A percentile compares a stretch with the other conserved stretches of the same genome.
Evolutionary conservation across 1,140 invertebrate species (phyloP).

Genomic region (Antheraea mylitta): DNA sequence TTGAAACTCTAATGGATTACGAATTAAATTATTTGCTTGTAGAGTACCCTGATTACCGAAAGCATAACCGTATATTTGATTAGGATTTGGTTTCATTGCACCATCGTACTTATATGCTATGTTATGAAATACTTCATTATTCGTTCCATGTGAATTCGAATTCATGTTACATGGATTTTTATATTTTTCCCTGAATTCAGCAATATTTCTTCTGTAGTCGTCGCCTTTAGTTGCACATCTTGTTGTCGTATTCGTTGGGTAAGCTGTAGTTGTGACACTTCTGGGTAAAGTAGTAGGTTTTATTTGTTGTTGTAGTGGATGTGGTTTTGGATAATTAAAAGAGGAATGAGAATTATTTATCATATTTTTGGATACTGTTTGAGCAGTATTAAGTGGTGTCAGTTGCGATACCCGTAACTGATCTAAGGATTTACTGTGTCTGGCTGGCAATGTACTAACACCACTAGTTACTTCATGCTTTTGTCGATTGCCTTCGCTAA

Average conservation of each 20-base stretch:
- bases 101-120: slow-evolving; percentile 69
- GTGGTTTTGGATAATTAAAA: slow-evolving; percentile 62
- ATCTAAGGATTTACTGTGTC: slow-evolving; percentile 90
- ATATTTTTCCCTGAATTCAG: slow-evolving; percentile 81
- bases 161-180: slow-evolving; percentile 74
- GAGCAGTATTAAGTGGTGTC: slow-evolving; percentile 50
- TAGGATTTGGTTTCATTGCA: slow-evolving; percentile 58
- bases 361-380: slow-evolving; percentile 54
- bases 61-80: slow-evolving; percentile 73
- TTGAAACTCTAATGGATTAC: slow-evolving; percentile 79
- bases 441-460: slow-evolving; percentile 81
- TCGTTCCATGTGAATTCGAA: slow-evolving; percentile 48
- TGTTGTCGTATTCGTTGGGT: slow-evolving; percentile 66
- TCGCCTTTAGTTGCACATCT: slow-evolving; percentile 70
- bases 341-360: slow-evolving; percentile 64
- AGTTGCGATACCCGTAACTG: slow-evolving; percentile 82
- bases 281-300: slow-evolving; percentile 75
- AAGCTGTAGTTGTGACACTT: slow-evolving; percentile 69
- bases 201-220: slow-evolving; percentile 79
- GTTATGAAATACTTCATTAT: slow-evolving; percentile 70
- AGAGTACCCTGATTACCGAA: slow-evolving; percentile 76
- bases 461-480: slow-evolving; percentile 67
- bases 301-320: slow-evolving; percentile 50
- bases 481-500: slow-evolving; percentile 49
- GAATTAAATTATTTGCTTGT: slow-evolving; percentile 72